These are phyloP conservation scores for Bombycilla garrulus DNA, from an alignment of 2,113 vertebrate species.

Conservation along the genomic window DNA sequence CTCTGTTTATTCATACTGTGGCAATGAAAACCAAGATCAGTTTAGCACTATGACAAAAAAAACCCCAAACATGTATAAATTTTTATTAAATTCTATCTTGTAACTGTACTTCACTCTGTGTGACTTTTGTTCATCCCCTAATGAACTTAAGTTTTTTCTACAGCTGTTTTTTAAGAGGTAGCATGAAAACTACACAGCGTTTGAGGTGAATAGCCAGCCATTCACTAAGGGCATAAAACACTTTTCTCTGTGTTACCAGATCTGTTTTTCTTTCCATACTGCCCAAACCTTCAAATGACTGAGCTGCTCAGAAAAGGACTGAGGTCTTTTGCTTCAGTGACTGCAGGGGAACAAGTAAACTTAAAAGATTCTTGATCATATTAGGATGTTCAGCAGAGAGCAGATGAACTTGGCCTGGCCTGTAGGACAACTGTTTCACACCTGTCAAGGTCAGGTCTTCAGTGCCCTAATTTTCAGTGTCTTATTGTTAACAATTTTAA, in stretches of 20 bases:
- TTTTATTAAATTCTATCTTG: neutral
- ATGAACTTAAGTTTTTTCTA: neutral
- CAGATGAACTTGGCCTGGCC: neutral
- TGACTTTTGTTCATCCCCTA: neutral
- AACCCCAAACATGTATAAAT: neutral
- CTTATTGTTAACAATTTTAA: neutral
- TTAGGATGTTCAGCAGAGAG: neutral
- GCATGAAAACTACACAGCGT: neutral
- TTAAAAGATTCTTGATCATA: neutral
- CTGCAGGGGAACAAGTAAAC: neutral
- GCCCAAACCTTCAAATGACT: neutral
- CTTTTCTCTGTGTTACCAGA: neutral
- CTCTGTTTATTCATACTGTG: neutral
- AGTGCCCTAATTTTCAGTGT: neutral
- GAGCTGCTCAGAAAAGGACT: neutral
- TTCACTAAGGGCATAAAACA: neutral
- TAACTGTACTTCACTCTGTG: neutral
- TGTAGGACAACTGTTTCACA: neutral
- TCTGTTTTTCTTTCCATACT: neutral
- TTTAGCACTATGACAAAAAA: neutral
- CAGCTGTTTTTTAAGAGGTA: neutral
- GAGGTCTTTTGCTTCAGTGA: neutral
- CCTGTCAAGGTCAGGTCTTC: neutral
- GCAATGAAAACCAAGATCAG: neutral
- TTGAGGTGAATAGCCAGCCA: neutral